Percentiles rank a stretch among this genome's conserved stretches.
phyloP scores from a whole-genome alignment of 2,113 vertebrate species.

The human (Homo sapiens) region GRCh38 chr1:45982001-45982500 shows the following conservation, averaged over 20 bases:
- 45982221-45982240: neutral
- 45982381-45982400: neutral
- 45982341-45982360: neutral
- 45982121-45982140: too few species aligned
- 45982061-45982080: too few species aligned
- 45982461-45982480: neutral
- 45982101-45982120: too few species aligned
- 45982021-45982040: too few species aligned
- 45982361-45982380: neutral
- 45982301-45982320: neutral
- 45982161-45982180: conserved; percentile 5
- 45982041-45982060: too few species aligned
- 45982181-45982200: conserved; percentile 8
- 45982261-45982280: neutral
- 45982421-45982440: neutral
- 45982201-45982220: neutral
- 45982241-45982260: neutral
- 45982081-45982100: too few species aligned
- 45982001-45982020: too few species aligned
- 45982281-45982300: neutral
- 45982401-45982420: neutral
- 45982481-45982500: neutral
- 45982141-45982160: too few species aligned
- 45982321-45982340: neutral
- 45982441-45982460: neutral